A percentile compares a stretch with the other conserved stretches of the same genome.
phyloP scores from a whole-genome alignment of 1,140 invertebrate genomes.

The Leptinotarsa undecemlineata region DNA sequence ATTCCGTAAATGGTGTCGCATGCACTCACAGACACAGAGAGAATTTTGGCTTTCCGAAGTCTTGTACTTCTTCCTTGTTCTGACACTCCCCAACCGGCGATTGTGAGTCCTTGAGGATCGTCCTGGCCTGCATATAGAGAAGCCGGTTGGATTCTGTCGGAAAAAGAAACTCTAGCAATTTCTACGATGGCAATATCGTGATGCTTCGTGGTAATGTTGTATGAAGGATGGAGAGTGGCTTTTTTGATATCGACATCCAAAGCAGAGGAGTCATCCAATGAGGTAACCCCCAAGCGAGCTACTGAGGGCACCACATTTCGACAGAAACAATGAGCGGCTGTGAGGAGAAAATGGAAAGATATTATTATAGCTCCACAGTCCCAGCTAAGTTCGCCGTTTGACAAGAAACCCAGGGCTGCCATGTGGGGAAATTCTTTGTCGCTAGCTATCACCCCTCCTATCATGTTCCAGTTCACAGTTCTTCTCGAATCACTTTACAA shows the following conservation, averaged over 20 bases:
- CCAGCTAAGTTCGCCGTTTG: constrained; percentile 29
- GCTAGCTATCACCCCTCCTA: not conserved
- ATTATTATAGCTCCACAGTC: constrained; percentile 49
- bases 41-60: constrained; percentile 42
- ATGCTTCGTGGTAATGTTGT: constrained; percentile 35
- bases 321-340: constrained; percentile 51
- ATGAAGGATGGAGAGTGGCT: constrained; percentile 41
- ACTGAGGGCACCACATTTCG: constrained; percentile 33
- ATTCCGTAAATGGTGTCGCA: constrained; percentile 38
- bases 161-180: constrained; percentile 38
- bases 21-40: constrained; percentile 32
- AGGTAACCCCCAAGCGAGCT: constrained; percentile 43
- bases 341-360: constrained; percentile 43
- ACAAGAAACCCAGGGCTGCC: not conserved
- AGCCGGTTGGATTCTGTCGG: constrained; percentile 43
- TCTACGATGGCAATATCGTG: constrained; percentile 49
- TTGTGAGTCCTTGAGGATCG: constrained; percentile 42
- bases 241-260: constrained; percentile 40
- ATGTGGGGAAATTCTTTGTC: not conserved
- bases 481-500: too few species aligned
- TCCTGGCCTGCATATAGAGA: constrained; percentile 45
- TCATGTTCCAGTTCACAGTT: not conserved
- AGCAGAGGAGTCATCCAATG: constrained; percentile 30
- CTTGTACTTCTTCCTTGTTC: constrained; percentile 34
- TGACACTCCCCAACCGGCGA: constrained; percentile 48